Conservation (phyloP, 2,797 vertebrate species). For the Lacerta bilineata region DNA sequence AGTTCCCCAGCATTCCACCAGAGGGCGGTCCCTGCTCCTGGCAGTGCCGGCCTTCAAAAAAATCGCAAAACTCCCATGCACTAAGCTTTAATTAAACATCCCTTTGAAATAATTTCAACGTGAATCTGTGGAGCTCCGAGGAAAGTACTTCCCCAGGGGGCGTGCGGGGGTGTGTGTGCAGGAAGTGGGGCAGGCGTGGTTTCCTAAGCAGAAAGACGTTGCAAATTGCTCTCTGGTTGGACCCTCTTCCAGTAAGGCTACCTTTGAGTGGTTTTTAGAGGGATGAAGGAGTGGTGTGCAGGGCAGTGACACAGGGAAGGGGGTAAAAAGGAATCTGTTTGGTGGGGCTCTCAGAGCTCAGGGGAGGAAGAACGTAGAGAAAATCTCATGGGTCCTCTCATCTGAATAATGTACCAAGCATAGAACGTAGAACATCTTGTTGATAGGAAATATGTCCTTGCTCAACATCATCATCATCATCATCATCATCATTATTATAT, state of each 20-base stretch:
- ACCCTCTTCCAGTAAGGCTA: not conserved
- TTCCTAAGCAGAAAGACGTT: not conserved
- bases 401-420: not conserved
- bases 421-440: not conserved
- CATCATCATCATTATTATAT: too few species aligned
- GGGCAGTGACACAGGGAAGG: not conserved
- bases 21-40: conserved; percentile 15
- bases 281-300: not conserved
- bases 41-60: not conserved
- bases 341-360: too few species aligned
- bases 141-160: not conserved
- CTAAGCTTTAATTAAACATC: not conserved
- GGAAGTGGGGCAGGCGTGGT: not conserved
- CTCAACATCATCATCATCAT: too few species aligned
- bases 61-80: not conserved
- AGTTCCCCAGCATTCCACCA: conserved; percentile 42
- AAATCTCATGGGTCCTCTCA: not conserved
- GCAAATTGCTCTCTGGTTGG: not conserved
- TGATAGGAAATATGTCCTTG: not conserved
- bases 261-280: not conserved
- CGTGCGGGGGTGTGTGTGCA: accelerated
- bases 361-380: not conserved
- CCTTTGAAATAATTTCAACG: conserved; percentile 10
- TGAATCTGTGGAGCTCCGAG: not conserved
- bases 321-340: not conserved